Evolutionary conservation across 2,113 vertebrate genomes (phyloP), one percentile per base, ranked within the genome.

Genomic region (Forbesichthys papilliferus): DNA sequence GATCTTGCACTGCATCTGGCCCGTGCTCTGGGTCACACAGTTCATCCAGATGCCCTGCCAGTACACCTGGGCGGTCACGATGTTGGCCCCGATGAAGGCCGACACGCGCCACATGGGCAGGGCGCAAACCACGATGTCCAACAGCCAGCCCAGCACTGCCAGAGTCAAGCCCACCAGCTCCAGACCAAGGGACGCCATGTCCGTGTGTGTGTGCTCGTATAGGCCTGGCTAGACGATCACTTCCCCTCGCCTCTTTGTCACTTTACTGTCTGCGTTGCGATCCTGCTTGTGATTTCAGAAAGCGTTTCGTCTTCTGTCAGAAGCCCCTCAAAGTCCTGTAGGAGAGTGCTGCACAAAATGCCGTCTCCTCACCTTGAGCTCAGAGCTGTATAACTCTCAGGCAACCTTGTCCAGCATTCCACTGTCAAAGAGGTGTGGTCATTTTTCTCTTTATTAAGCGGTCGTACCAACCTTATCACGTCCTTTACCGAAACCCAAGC

Each of bases 1-100:
- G 79, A 96, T 78, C 81, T 97, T 97, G 76, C 95, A 96, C 78
- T 96, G 95, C 94, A 97, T 95, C 88, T 97, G 95, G 1, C 95
- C 95, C 0, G 95, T 97, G 87, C 95, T 97, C 90, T 97, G 95
- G 59, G 95, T 87, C 71, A 96, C 95, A 11, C 95, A 97, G 87
- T 79, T 93, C 95, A 97, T 96, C 95, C 95, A 97, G 64, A 96
- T 92, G 16, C 95, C 95, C 68, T 96, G 94, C 95, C 95, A 96
- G 87, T 87, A 94, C 74, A 87, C 94, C 90, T 98, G 97, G 3
- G 95, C 93, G 0, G 95, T 96, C 85, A 99, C 92, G 13, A 99
- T 99, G 91, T 93, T 98, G 91, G 82, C 92, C 3, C 96, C 97
- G n/a, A 99, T 95, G 92, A 96, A 99, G 57, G 97, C 95, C 0